Conservation (phyloP, 2,113 vertebrate genomes). For the Mobula birostris region DNA sequence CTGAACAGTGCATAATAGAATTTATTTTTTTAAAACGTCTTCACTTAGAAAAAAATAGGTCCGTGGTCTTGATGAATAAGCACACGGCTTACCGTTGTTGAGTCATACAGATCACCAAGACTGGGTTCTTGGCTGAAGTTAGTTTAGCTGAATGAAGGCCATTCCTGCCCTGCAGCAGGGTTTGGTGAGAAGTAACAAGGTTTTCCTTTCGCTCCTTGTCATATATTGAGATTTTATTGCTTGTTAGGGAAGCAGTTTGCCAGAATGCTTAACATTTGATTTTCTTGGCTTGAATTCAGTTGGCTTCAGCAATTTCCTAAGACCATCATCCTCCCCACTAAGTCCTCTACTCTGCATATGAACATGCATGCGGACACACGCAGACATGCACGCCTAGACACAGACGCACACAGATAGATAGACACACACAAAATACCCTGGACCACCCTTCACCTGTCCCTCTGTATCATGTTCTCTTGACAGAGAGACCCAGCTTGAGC, state of each 20-base stretch:
- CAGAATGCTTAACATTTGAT: neutral
- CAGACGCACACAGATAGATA: too few relatives aligned
- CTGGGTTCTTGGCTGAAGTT: neutral
- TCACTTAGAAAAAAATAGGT: neutral
- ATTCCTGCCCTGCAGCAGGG: neutral
- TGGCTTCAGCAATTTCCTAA: neutral
- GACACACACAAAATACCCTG: too few relatives aligned
- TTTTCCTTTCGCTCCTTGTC: neutral
- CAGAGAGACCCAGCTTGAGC: neutral
- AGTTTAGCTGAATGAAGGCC: neutral
- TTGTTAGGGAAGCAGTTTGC: neutral
- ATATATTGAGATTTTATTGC: neutral
- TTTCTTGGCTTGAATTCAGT: neutral
- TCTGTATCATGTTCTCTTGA: neutral
- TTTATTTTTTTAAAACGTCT: neutral
- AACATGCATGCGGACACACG: too few relatives aligned
- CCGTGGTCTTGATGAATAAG: neutral
- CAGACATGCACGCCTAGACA: too few relatives aligned
- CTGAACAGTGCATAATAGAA: neutral
- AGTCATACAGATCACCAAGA: neutral
- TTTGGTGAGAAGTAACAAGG: neutral
- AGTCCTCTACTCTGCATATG: too few relatives aligned
- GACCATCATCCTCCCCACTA: too few relatives aligned
- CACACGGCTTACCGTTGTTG: neutral
- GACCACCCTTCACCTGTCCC: too few relatives aligned